Evolutionary conservation across 1,140 invertebrate species (phyloP).

Genomic region (Cydia strobilella): DNA sequence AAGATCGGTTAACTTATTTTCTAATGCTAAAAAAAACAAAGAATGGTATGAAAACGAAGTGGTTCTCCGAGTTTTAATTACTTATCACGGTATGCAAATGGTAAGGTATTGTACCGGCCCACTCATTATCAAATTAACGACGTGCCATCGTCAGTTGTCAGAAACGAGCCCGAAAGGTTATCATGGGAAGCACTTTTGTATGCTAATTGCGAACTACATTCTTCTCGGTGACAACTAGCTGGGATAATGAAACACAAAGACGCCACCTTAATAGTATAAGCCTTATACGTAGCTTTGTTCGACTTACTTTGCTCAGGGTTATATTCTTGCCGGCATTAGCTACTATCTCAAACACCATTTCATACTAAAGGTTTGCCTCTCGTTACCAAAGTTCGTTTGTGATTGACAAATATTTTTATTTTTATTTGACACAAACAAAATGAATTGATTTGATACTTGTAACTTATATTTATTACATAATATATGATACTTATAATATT

Average conservation of each 20-base stretch:
- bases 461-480: no score
- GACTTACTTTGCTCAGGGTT: not conserved
- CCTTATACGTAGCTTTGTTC: not conserved
- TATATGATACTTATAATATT: no score
- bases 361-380: no score
- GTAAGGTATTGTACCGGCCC: not conserved
- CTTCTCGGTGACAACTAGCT: constrained; percentile 44
- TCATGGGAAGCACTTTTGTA: constrained; percentile 55
- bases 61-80: constrained; percentile 5
- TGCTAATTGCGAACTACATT: constrained; percentile 54
- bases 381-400: no score
- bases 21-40: no score
- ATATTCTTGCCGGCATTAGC: not conserved
- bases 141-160: constrained; percentile 47
- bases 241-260: constrained; percentile 39
- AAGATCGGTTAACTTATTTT: no score
- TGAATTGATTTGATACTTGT: no score
- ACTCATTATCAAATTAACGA: constrained; percentile 52
- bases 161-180: constrained; percentile 39
- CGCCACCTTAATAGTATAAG: not conserved
- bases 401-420: no score
- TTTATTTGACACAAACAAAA: no score
- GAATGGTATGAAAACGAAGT: no score
- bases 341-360: no score
- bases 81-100: constrained; percentile 22